These are phyloP conservation scores for Neodiprion fabricii DNA, from an alignment of 1,140 invertebrate species.

Conservation along the genomic window DNA sequence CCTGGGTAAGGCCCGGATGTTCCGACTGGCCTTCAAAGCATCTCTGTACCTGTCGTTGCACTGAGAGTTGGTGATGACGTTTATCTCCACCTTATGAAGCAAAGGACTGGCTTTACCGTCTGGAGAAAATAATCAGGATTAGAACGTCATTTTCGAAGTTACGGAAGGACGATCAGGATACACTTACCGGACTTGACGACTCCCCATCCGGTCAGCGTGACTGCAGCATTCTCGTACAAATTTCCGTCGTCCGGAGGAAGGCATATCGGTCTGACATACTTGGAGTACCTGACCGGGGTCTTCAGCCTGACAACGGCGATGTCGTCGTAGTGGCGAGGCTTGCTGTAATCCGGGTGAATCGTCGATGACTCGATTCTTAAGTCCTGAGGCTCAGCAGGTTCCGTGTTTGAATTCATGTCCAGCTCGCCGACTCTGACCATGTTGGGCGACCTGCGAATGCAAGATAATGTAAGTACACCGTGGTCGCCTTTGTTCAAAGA, in stretches of 20 bases:
- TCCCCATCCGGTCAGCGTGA: slow-evolving; percentile 53
- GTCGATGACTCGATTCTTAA: neutral
- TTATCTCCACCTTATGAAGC: neutral
- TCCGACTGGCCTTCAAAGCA: neutral
- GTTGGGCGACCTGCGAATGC: neutral
- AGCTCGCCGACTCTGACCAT: neutral
- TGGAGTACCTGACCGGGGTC: slow-evolving; percentile 36
- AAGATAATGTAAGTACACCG: no score
- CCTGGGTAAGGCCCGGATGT: neutral
- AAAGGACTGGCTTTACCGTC: neutral
- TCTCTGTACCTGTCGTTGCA: neutral
- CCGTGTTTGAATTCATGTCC: neutral
- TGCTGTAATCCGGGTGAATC: slow-evolving; percentile 55
- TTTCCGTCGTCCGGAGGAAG: slow-evolving; percentile 43
- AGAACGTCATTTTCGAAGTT: no score
- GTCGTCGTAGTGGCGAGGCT: slow-evolving; percentile 58
- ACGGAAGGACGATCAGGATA: neutral
- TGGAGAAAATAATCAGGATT: neutral
- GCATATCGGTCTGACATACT: slow-evolving; percentile 56
- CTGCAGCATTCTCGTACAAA: slow-evolving; percentile 26
- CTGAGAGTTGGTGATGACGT: neutral
- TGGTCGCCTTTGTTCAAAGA: no score
- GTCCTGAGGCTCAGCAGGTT: neutral
- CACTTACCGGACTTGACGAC: slow-evolving; percentile 4
- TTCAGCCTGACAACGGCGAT: slow-evolving; percentile 60